Percentiles rank a stretch among this genome's conserved stretches.
Conservation (phyloP, 2,888 invertebrate species). For the Drosophila picticornis region DNA sequence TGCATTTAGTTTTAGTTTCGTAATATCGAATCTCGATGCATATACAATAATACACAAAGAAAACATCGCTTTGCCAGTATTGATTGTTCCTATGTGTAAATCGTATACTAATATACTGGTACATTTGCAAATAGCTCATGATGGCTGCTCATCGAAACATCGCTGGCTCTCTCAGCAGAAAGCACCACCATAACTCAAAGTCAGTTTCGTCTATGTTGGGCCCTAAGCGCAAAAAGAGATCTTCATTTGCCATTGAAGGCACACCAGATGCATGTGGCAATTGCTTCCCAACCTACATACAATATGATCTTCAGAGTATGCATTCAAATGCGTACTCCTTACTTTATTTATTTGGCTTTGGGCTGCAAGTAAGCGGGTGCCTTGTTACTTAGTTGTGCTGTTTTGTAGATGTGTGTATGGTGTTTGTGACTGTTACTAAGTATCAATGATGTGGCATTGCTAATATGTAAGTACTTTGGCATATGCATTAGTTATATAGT, state of each 20-base stretch:
- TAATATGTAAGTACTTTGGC: constrained; percentile 45
- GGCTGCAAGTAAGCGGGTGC: constrained; percentile 70
- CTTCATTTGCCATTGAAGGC: constrained; percentile 28
- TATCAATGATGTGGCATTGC: constrained; percentile 55
- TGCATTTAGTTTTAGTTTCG: constrained; percentile 15
- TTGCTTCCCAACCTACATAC: constrained; percentile 43
- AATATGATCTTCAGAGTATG: constrained; percentile 22
- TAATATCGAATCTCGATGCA: constrained; percentile 64
- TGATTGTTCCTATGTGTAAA: constrained; percentile 77
- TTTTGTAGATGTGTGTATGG: constrained; percentile 13
- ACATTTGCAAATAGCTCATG: constrained; percentile 51
- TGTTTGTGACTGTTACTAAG: constrained; percentile 36
- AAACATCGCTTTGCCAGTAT: constrained; percentile 53
- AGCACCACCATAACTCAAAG: constrained; percentile 85
- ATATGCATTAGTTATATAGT: constrained; percentile 47
- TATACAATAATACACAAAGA: constrained; percentile 80
- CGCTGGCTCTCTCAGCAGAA: constrained; percentile 82
- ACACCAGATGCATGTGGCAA: constrained; percentile 31
- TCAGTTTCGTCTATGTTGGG: constrained; percentile 79
- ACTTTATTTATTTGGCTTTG: constrained; percentile 62
- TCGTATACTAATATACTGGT: constrained; percentile 56
- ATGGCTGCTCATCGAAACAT: constrained; percentile 60
- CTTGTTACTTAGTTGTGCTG: constrained; percentile 25
- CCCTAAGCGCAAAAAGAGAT: constrained; percentile 63
- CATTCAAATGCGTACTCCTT: constrained; percentile 25